Conservation (phyloP, 2,797 vertebrate species). For the Amniataba percoides region DNA sequence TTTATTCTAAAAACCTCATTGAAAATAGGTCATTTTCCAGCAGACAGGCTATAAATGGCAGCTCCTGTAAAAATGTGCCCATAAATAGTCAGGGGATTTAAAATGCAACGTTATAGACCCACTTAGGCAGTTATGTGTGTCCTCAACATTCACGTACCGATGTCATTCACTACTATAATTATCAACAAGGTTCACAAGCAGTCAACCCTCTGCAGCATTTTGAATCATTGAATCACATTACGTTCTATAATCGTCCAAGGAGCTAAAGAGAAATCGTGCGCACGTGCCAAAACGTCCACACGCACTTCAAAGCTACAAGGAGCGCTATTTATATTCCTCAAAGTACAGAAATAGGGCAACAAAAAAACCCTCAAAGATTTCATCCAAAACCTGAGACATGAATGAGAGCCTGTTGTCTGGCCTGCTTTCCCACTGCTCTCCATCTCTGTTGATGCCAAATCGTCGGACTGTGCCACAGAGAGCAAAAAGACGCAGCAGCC, state of each 20-base stretch:
- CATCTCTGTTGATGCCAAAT: slow-evolving; percentile 28
- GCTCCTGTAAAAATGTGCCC: slow-evolving; percentile 54
- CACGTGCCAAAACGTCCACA: slow-evolving; percentile 10
- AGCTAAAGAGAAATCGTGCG: slow-evolving; percentile 9
- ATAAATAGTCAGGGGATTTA: slow-evolving; percentile 62
- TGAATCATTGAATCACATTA: slow-evolving; percentile 20
- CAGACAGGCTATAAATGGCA: slow-evolving; percentile 67
- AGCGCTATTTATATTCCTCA: slow-evolving; percentile 21
- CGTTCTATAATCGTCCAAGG: slow-evolving; percentile 24
- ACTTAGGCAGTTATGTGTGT: slow-evolving; percentile 49
- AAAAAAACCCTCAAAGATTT: slow-evolving; percentile 24
- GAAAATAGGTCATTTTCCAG: slow-evolving; percentile 70
- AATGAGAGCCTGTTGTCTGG: neutral
- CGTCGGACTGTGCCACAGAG: slow-evolving; percentile 12
- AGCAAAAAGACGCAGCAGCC: slow-evolving; percentile 9
- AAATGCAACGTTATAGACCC: slow-evolving; percentile 56
- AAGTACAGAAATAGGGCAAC: slow-evolving; percentile 25
- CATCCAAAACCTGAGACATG: slow-evolving; percentile 21
- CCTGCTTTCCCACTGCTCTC: slow-evolving; percentile 24
- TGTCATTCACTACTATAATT: slow-evolving; percentile 50
- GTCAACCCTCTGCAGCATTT: slow-evolving; percentile 28
- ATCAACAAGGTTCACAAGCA: slow-evolving; percentile 27
- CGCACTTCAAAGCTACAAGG: slow-evolving; percentile 23
- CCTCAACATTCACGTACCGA: slow-evolving; percentile 44
- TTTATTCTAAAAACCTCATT: slow-evolving; percentile 52